Conservation (phyloP, 2,797 vertebrate genomes). For the Danio albolineatus region DNA sequence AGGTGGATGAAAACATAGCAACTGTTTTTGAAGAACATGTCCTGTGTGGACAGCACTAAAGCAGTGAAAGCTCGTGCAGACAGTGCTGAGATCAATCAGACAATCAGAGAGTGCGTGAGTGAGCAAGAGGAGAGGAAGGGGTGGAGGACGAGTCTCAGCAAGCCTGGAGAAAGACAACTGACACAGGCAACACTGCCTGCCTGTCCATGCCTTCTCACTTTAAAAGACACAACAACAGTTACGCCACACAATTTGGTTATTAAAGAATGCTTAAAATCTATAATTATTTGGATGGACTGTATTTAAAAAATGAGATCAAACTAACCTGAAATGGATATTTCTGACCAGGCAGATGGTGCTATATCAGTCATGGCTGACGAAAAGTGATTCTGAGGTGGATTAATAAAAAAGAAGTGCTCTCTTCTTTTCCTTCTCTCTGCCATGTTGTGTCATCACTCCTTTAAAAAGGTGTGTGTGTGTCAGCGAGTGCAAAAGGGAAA, state of each 20-base stretch:
- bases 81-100: conserved; percentile 49
- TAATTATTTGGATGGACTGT: no score
- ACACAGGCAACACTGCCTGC: conserved; percentile 4
- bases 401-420: neutral
- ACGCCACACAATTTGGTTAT: no score
- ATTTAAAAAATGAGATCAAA: neutral
- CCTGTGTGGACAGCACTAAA: conserved; percentile 15
- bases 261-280: no score
- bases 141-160: conserved; percentile 37
- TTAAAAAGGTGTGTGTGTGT: conserved; percentile 16
- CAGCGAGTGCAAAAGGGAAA: conserved; percentile 34
- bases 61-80: conserved; percentile 29
- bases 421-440: conserved; percentile 5
- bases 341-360: neutral
- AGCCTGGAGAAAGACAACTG: conserved; percentile 33
- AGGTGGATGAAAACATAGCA: no score
- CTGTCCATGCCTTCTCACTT: conserved; percentile 8
- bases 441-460: conserved; percentile 31
- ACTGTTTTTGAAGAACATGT: neutral
- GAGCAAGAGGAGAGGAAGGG: conserved; percentile 7
- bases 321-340: neutral
- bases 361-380: neutral
- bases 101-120: conserved; percentile 35
- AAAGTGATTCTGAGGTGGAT: neutral
- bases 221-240: conserved; percentile 5